Percentiles rank a stretch among this genome's conserved stretches.
phyloP scores from a whole-genome alignment of 92 coral and sea anemone species.

The Siderastrea siderea region DNA sequence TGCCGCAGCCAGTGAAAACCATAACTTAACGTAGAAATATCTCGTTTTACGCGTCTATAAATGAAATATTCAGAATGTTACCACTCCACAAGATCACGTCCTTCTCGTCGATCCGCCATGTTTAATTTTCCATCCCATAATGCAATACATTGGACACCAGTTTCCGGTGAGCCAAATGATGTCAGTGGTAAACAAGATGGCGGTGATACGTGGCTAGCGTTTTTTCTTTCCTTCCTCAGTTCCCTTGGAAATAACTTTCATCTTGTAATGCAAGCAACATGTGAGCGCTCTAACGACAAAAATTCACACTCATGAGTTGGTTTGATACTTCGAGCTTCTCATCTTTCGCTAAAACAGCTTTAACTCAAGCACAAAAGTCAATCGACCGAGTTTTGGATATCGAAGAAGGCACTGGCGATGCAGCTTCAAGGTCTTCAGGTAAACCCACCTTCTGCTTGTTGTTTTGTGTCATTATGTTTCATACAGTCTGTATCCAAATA shows the following conservation, averaged over 20 bases:
- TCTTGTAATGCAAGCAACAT: neutral
- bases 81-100: too few species aligned
- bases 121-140: conserved; percentile 23
- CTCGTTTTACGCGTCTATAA: too few species aligned
- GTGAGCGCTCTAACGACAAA: neutral
- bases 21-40: neutral
- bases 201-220: conserved; percentile 40
- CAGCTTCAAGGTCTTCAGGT: conserved; percentile 53
- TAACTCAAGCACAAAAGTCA: conserved; percentile 89
- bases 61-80: too few species aligned
- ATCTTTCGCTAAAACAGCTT: conserved; percentile 87
- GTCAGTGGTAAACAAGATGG: conserved; percentile 70
- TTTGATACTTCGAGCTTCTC: conserved; percentile 88
- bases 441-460: neutral
- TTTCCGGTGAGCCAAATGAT: conserved; percentile 2
- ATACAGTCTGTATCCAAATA: too few species aligned
- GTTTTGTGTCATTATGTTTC: neutral
- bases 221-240: conserved; percentile 16
- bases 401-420: conserved; percentile 58
- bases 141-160: conserved; percentile 25
- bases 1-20: conserved; percentile 23
- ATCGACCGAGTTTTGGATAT: conserved; percentile 96
- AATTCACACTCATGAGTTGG: conserved; percentile 84
- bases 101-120: conserved; percentile 15
- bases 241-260: conserved; percentile 44